These are phyloP conservation scores for Campopleginae sp. DNA, from an alignment of 2,888 invertebrate species.

Conservation along the genomic window DNA sequence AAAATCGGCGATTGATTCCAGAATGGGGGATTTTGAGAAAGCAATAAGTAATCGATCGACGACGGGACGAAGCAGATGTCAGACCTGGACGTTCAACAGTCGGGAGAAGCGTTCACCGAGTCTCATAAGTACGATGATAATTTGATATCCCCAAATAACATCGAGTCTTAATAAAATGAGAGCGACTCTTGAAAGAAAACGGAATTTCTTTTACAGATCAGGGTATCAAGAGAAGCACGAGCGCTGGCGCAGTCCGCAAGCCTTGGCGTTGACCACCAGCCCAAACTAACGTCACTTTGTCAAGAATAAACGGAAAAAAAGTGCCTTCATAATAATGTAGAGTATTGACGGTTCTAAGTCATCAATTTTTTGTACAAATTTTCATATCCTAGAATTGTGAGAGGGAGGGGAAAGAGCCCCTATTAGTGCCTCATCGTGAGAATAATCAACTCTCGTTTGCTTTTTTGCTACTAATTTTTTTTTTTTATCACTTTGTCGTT, in stretches of 20 bases:
- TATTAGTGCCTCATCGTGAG: constrained; percentile 64
- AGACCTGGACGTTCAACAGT: constrained; percentile 82
- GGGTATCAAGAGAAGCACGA: constrained; percentile 82
- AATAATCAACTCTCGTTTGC: neutral
- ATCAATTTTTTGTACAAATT: constrained; percentile 71
- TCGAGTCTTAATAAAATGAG: neutral
- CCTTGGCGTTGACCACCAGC: constrained; percentile 79
- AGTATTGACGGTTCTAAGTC: constrained; percentile 64
- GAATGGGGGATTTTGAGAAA: constrained; percentile 75
- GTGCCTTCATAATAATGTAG: constrained; percentile 71
- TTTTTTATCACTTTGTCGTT: constrained; percentile 17
- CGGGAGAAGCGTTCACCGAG: constrained; percentile 79
- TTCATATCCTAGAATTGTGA: constrained; percentile 51
- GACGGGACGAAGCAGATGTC: constrained; percentile 79
- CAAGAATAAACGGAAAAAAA: constrained; percentile 28
- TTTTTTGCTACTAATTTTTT: constrained; percentile 23
- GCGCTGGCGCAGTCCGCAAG: constrained; percentile 82
- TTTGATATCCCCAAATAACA: neutral
- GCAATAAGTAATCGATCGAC: constrained; percentile 72
- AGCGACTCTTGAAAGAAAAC: neutral
- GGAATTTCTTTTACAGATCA: constrained; percentile 75
- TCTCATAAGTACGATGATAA: constrained; percentile 74
- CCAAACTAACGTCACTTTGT: neutral
- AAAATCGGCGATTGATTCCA: constrained; percentile 60
- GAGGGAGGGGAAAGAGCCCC: constrained; percentile 31